Conservation (phyloP, 2,888 invertebrate species). For the Toxonevra muliebris region DNA sequence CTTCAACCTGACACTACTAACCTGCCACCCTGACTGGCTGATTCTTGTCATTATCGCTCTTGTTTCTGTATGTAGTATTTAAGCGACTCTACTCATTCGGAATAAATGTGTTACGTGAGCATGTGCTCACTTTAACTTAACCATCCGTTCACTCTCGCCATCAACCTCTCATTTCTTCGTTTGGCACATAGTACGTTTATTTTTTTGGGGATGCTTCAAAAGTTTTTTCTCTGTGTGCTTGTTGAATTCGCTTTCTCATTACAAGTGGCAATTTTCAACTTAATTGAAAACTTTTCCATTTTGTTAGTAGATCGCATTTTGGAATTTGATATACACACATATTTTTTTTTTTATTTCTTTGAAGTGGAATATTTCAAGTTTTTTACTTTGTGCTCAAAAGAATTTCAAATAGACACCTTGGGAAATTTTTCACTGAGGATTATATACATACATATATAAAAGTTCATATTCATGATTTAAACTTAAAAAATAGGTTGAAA, state of each 20-base stretch:
- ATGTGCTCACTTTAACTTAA: background rate
- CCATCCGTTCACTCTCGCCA: no score
- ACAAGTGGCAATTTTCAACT: constrained; percentile 51
- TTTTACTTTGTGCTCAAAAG: background rate
- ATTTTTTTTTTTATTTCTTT: background rate
- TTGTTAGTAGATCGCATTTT: background rate
- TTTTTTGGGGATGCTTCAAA: no score
- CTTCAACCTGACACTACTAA: background rate
- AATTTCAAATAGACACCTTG: no score
- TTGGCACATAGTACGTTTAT: background rate
- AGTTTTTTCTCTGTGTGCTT: background rate
- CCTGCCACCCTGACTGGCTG: background rate
- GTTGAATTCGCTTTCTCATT: background rate
- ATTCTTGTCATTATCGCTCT: background rate
- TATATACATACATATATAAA: no score
- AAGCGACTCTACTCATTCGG: constrained; percentile 46
- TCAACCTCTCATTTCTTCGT: background rate
- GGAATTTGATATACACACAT: background rate
- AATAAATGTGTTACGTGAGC: constrained; percentile 54
- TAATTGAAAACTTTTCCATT: constrained; percentile 53
- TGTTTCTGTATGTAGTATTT: background rate
- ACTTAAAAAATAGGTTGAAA: no score
- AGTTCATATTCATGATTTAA: no score
- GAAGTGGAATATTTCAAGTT: background rate
- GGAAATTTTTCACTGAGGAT: no score